Evolutionary conservation across 2,113 vertebrate genomes (phyloP), one percentile per base, ranked within the genome.

Genomic region (Vulpes ferrilata): DNA sequence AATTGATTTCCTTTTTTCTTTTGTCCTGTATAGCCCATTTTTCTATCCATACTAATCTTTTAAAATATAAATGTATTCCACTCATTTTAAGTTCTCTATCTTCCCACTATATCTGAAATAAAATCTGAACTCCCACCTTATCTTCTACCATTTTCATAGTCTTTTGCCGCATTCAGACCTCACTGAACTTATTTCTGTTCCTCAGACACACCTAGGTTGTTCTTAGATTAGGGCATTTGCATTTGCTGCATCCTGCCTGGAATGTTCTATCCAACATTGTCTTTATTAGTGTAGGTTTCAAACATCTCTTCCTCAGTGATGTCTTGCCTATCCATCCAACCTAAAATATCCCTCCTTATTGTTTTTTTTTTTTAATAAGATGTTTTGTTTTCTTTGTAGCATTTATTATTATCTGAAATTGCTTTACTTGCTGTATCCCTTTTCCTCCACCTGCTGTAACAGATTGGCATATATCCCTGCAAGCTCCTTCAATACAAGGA

Each of bases 41-140:
- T 82, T 95, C n/a, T 16, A 89, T 74, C 30, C n/a, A 67, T 11
- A 60, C 22, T 83, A 25, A 76, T 88, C 74, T 86, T 96, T 84
- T 53, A 95, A 95, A 96, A 91, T 88, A 11, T 84, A 74, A 65
- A 78, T 86, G 55, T 92, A 60, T 67, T 89, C 55, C 13, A 85
- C 53, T 86, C 30, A 86, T 90, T 93, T 90, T 86, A 86, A 90
- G 85, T 48, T 73, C 11, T 67, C 51, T 13, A 43, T 16, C 43
- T 92, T 94, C 51, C 53, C 55, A 22, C 30, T 13, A 43, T 43
- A 43, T 43, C 43, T 43, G 43, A 43, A 76, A 8, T 81, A 38
- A 90, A 79, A 83, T 79, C 69, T 11, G 16, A 71, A 79, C 22
- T 89, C 88, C 62, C 53, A 35, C 20, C 19, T 79, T 78, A 22